A percentile compares a stretch with the other conserved stretches of the same genome.
These are phyloP conservation scores for Otocyon megalotis DNA, from an alignment of 2,113 vertebrate genomes.

Conservation along the genomic window DNA sequence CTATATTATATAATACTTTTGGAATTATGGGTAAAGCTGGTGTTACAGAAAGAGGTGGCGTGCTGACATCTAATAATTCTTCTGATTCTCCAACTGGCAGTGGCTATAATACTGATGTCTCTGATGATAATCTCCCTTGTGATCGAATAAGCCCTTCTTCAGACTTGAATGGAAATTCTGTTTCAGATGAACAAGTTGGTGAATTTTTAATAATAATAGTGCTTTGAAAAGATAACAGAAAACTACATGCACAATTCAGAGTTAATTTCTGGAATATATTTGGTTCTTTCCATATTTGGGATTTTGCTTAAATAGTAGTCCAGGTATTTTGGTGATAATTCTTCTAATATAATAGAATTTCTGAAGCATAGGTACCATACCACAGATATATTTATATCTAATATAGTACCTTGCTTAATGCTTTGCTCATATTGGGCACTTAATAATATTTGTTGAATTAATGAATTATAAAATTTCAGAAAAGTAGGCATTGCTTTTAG, in stretches of 20 bases:
- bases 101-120: conserved; percentile 98
- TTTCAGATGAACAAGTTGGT: conserved; percentile 97
- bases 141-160: conserved; percentile 93
- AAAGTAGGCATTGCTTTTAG: conserved; percentile 17
- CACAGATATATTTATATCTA: neutral
- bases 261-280: conserved; percentile 39
- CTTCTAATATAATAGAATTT: neutral
- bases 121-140: conserved; percentile 95
- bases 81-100: conserved; percentile 98
- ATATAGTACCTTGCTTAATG: neutral
- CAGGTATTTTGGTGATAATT: conserved; percentile 5
- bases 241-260: neutral
- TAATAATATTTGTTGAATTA: conserved; percentile 4
- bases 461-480: conserved; percentile 37
- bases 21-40: conserved; percentile 93
- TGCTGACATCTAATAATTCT: conserved; percentile 95
- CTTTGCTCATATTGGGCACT: neutral
- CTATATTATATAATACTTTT: conserved; percentile 94
- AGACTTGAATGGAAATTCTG: conserved; percentile 94
- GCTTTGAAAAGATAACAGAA: conserved; percentile 36
- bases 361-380: neutral
- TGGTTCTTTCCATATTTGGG: neutral
- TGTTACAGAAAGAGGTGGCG: conserved; percentile 88
- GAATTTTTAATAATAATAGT: neutral
- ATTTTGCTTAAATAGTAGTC: neutral